phyloP scores from a whole-genome alignment of 2,113 vertebrate genomes.

The Leuciscus idus region DNA sequence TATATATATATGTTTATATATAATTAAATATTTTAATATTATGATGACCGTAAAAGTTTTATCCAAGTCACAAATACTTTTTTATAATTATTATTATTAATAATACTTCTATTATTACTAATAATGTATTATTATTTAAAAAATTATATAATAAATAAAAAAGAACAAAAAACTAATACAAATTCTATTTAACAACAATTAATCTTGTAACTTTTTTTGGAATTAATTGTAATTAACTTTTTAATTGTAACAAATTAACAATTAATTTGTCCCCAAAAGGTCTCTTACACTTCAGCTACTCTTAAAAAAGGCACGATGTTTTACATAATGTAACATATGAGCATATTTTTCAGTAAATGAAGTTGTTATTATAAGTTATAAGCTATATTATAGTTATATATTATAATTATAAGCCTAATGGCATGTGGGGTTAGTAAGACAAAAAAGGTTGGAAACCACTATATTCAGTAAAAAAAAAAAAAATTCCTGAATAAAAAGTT shows the following conservation, averaged over 20 bases:
- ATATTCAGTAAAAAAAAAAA: neutral
- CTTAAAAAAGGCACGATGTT: neutral
- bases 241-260: too few species aligned
- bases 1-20: neutral
- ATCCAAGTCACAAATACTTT: neutral
- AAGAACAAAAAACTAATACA: neutral
- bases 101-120: neutral
- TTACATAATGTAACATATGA: neutral
- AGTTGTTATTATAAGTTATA: neutral
- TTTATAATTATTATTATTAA: neutral
- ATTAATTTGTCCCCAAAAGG: too few species aligned
- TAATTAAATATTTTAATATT: neutral
- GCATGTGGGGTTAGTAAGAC: neutral
- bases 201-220: neutral
- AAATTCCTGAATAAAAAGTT: neutral
- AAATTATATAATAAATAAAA: neutral
- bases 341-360: neutral
- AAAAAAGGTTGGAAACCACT: neutral
- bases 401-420: neutral
- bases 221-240: neutral
- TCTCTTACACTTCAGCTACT: too few species aligned
- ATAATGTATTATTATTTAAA: neutral
- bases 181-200: neutral
- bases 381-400: too few species aligned
- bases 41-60: neutral